phyloP scores from a whole-genome alignment of 2,797 vertebrate species.

The Euthynnus affinis region DNA sequence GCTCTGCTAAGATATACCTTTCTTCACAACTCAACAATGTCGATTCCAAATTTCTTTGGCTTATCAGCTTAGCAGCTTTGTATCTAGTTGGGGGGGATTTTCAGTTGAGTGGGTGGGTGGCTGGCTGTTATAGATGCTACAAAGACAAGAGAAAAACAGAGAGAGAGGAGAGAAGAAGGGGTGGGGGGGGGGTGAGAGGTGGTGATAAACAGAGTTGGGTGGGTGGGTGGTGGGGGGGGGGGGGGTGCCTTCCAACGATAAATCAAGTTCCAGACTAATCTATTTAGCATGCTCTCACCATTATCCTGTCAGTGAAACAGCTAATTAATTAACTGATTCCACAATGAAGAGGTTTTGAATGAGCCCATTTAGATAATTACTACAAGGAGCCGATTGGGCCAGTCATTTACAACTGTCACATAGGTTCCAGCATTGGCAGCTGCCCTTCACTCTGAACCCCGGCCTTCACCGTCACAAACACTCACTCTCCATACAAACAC shows the following conservation, averaged over 20 bases:
- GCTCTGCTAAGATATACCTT: conserved; percentile 41
- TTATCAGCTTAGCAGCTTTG: conserved; percentile 69
- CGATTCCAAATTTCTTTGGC: conserved; percentile 49
- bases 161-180: conserved; percentile 44
- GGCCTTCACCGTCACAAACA: conserved; percentile 35
- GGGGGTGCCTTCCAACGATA: conserved; percentile 86
- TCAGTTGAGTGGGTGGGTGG: conserved; percentile 65
- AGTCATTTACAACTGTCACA: conserved; percentile 92
- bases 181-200: conserved; percentile 67
- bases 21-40: conserved; percentile 15
- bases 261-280: conserved; percentile 95
- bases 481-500: neutral
- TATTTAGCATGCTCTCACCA: conserved; percentile 97
- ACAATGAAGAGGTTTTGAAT: conserved; percentile 99
- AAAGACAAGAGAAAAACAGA: conserved; percentile 77
- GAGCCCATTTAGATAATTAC: conserved; percentile 99
- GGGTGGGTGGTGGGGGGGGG: conserved; percentile 67
- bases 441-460: conserved; percentile 75
- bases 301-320: conserved; percentile 98
- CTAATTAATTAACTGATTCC: conserved; percentile 99
- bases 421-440: conserved; percentile 79
- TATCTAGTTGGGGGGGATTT: conserved; percentile 46
- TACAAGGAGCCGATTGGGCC: conserved; percentile 94
- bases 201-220: conserved; percentile 83
- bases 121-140: conserved; percentile 71